Evolutionary conservation across 2,888 invertebrate species (phyloP), one percentile per base, ranked within the genome.

Genomic region (Stictocephala bisonia): DNA sequence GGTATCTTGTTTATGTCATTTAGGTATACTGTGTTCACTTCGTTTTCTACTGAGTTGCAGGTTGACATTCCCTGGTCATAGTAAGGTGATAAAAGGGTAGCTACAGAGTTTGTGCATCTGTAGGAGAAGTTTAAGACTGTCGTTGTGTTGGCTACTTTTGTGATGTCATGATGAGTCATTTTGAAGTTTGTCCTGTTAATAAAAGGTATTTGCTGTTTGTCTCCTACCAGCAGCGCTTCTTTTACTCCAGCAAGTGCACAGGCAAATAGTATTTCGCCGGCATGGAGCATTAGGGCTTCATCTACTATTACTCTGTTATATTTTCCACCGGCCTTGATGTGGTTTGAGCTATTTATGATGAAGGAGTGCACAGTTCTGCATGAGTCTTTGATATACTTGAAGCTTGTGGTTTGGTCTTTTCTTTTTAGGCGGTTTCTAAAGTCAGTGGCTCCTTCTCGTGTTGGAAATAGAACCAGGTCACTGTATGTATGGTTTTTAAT

Each of bases 211-310:
- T 44, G 44, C 15, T 44, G 44, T 15, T 15, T 44, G 44, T 44
- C 44, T 44, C 44, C 44, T 44, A 44, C 13, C 35, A 35, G 35
- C 35, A n/a, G n/a, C n/a, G n/a, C n/a, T n/a, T n/a, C n/a, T n/a
- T n/a, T n/a, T n/a, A 44, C 44, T 44, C 44, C 44, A 44, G 44
- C 44, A 44, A 44, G 44, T n/a, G 44, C 44, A 44, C 44, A 44
- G 44, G 9, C 44, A 44, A 44, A 44, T 15, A 44, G 44, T n/a
- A n/a, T 15, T 44, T 44, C 44, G 6, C 44, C 44, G 7, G 44
- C 44, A 15, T 44, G 44, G 15, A 44, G 44, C 44, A 44, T 44
- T 7, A 44, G 44, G 7, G 44, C 44, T 44, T 44, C 44, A 15
- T 44, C 44, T 44, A 44, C 15, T 9, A 44, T 44, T 44, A 44